Evolutionary conservation across 2,113 vertebrate genomes (phyloP), one percentile per base, ranked within the genome.

Genomic region (Ceratotherium simum): DNA sequence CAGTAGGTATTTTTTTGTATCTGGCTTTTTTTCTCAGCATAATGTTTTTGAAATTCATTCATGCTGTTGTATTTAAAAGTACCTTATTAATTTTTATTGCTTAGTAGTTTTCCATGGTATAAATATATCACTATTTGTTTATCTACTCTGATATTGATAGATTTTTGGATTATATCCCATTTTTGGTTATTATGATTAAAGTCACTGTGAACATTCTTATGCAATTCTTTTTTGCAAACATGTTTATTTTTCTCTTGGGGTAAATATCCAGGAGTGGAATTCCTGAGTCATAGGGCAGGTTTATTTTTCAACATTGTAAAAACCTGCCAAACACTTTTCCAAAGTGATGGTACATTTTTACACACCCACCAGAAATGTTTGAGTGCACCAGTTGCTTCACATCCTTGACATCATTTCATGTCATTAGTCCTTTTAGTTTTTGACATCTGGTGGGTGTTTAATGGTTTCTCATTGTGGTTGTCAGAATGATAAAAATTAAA

Each of bases 381-480:
- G 23, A 88, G 10, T 48, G 56, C 16, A 62, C 54, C 29, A 29
- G 9, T 23, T 65, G 6, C 7, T 90, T 69, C 4, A 8, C 6
- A 42, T 33, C 58, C 39, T 60, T 72, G n/a, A 17, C 46, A 65
- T 6, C 4, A 92, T 56, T 97, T 82, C n/a, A 18, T 86, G 72
- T 82, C 78, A 60, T 86, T 90, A 67, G 73, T 78, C 46, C 62
- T 95, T 89, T 75, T 25, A 91, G 23, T 82, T 95, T 95, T 73
- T 96, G 94, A 92, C 83, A 95, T 82, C 36, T 54, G 12, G 67
- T 97, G 48, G 83, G 91, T 90, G 87, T 95, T 89, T 94, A 89
- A 90, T 92, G 46, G 62, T 25, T 58, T 86, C 69, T 94, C 33
- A 39, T 23, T 78, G 23, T 58, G 62, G 20, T 70, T 92, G 95